Conservation (phyloP, 2,113 vertebrate species). For the Toxotes jaculatrix region DNA sequence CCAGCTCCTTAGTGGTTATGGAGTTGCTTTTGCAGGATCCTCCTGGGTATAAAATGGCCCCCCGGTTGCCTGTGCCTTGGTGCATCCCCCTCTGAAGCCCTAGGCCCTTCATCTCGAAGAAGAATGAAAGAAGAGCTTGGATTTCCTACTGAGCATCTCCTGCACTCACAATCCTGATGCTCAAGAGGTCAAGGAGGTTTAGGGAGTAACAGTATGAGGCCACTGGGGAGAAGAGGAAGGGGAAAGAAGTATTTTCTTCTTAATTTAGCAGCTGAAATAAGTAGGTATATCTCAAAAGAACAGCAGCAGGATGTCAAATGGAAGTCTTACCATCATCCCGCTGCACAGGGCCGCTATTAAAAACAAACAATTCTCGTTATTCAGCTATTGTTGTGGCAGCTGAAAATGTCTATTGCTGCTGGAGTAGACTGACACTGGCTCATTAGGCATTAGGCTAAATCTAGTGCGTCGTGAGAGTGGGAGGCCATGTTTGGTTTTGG, state of each 20-base stretch:
- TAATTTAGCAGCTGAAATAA: slow-evolving; percentile 28
- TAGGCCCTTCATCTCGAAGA: slow-evolving; percentile 35
- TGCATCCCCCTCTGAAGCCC: slow-evolving; percentile 36
- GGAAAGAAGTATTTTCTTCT: not conserved
- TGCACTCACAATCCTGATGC: slow-evolving; percentile 27
- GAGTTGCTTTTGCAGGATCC: slow-evolving; percentile 34
- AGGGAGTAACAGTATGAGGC: not conserved
- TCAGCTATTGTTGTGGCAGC: slow-evolving; percentile 53
- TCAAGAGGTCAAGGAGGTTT: slow-evolving; percentile 29
- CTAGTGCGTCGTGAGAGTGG: slow-evolving; percentile 39
- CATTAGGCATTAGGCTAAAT: slow-evolving; percentile 68
- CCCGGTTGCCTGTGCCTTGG: slow-evolving; percentile 40
- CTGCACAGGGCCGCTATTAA: not conserved
- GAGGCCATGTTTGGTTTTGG: slow-evolving; percentile 58
- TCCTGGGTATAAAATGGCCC: slow-evolving; percentile 17
- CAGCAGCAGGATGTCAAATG: slow-evolving; percentile 26
- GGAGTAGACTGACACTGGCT: slow-evolving; percentile 30
- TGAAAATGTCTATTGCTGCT: slow-evolving; percentile 42
- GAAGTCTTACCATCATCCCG: slow-evolving; percentile 5
- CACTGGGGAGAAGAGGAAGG: not conserved
- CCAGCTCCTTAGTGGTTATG: slow-evolving; percentile 31
- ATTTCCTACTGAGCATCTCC: slow-evolving; percentile 34
- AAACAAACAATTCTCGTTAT: slow-evolving; percentile 46
- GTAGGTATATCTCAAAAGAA: not conserved
- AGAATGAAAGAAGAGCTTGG: slow-evolving; percentile 37